Conservation (phyloP, 2,113 vertebrate genomes). For the Dryoscopus gambensis region DNA sequence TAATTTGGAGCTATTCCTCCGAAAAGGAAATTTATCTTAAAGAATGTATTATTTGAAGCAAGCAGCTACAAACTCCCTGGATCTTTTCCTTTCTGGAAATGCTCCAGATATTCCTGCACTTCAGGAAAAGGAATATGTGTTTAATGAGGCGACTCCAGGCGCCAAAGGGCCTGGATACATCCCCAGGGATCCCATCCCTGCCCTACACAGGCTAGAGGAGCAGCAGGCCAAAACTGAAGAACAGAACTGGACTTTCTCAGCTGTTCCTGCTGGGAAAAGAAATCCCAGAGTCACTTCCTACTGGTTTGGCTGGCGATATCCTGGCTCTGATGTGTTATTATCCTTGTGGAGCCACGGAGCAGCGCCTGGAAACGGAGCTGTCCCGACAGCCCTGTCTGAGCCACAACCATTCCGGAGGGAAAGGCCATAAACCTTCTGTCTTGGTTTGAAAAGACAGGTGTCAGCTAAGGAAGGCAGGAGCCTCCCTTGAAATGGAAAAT, state of each 20-base stretch:
- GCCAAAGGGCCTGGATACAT: neutral
- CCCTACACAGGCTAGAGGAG: rapidly evolving
- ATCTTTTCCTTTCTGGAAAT: neutral
- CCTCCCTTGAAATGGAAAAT: too few species aligned
- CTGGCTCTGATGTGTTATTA: neutral
- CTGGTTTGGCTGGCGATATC: neutral
- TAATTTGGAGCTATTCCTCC: neutral
- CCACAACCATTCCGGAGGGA: neutral
- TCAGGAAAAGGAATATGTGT: rapidly evolving
- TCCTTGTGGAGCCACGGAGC: neutral
- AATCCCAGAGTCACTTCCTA: neutral
- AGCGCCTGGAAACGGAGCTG: neutral
- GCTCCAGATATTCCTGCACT: neutral
- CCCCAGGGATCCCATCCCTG: rapidly evolving
- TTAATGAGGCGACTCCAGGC: neutral
- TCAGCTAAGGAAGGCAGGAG: too few species aligned
- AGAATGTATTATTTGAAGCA: neutral
- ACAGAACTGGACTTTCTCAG: neutral
- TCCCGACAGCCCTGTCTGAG: neutral
- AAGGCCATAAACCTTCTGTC: neutral
- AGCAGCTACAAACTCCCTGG: neutral
- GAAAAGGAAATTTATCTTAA: neutral
- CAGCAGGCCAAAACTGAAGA: neutral
- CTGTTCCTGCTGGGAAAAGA: neutral
- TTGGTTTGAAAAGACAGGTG: too few species aligned